phyloP scores from a whole-genome alignment of 2,113 vertebrate species.

The Cromileptes altivelis region DNA sequence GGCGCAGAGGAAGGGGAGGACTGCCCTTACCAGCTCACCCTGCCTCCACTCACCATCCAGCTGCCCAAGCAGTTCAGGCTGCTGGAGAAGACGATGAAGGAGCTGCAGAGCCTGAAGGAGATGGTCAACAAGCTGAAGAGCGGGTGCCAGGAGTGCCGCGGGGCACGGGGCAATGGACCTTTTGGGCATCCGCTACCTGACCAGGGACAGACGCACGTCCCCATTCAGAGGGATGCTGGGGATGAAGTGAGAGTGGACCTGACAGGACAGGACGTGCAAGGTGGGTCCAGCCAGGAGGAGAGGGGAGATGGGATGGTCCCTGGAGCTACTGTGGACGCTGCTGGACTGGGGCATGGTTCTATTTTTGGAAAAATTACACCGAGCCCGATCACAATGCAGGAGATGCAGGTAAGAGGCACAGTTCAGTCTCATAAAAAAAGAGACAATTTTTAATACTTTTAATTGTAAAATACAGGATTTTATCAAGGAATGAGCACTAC shows the following conservation, averaged over 20 bases:
- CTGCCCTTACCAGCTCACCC: constrained; percentile 91
- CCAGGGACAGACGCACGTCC: constrained; percentile 64
- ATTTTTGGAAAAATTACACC: constrained; percentile 59
- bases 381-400: constrained; percentile 76
- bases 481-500: not conserved
- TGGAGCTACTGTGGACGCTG: constrained; percentile 48
- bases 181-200: constrained; percentile 78
- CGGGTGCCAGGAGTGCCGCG: constrained; percentile 89
- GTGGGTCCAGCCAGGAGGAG: constrained; percentile 77
- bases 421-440: not conserved
- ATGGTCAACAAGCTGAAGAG: constrained; percentile 89
- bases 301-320: constrained; percentile 62
- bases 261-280: constrained; percentile 83
- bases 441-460: not conserved
- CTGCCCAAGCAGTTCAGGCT: constrained; percentile 90
- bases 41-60: constrained; percentile 93
- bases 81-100: constrained; percentile 92
- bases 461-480: not conserved
- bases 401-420: constrained; percentile 85
- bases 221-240: constrained; percentile 47
- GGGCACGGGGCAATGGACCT: constrained; percentile 83
- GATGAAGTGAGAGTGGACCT: constrained; percentile 76
- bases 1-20: constrained; percentile 83
- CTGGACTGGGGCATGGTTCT: constrained; percentile 70
- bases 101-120: constrained; percentile 92